A percentile compares a stretch with the other conserved stretches of the same genome.
Conservation (phyloP, 2,888 invertebrate species). For the Nineta flava region DNA sequence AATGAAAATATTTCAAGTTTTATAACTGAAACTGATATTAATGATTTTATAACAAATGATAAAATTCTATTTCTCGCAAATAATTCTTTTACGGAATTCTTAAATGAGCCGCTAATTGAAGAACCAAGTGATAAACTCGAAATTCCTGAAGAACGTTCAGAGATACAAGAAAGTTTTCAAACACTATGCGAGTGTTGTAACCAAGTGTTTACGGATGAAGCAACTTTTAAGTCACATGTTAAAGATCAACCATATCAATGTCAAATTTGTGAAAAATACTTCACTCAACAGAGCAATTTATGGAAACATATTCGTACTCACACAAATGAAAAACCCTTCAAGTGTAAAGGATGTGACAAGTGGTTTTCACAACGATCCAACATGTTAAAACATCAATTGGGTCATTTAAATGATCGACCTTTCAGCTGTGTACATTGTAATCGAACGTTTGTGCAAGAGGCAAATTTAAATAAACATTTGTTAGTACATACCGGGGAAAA, state of each 20-base stretch:
- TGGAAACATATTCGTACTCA: neutral
- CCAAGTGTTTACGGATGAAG: neutral
- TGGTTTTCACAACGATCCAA: slow-evolving; percentile 2
- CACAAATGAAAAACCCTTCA: slow-evolving; percentile 5
- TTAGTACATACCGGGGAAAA: slow-evolving; percentile 7
- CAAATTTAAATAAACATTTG: slow-evolving; percentile 2
- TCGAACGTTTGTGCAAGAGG: slow-evolving; percentile 1
- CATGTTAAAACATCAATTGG: slow-evolving; percentile 4
- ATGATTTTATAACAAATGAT: too few relatives aligned
- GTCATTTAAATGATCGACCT: slow-evolving; percentile 4
- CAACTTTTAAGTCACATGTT: neutral
- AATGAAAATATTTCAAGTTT: too few relatives aligned
- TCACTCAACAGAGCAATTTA: slow-evolving; percentile 2
- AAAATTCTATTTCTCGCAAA: too few relatives aligned
- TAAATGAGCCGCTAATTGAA: too few relatives aligned
- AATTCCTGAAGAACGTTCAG: neutral
- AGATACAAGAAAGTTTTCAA: neutral
- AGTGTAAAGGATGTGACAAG: slow-evolving; percentile 5
- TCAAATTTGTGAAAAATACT: neutral
- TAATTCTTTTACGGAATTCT: too few relatives aligned
- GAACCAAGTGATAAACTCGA: too few relatives aligned
- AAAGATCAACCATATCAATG: neutral
- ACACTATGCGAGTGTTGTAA: neutral
- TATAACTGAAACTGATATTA: too few relatives aligned
- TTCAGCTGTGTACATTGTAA: slow-evolving; percentile 8